A percentile compares a stretch with the other conserved stretches of the same genome.
Evolutionary conservation across 2,888 invertebrate species (phyloP).

Genomic region (Eupeodes luniger): DNA sequence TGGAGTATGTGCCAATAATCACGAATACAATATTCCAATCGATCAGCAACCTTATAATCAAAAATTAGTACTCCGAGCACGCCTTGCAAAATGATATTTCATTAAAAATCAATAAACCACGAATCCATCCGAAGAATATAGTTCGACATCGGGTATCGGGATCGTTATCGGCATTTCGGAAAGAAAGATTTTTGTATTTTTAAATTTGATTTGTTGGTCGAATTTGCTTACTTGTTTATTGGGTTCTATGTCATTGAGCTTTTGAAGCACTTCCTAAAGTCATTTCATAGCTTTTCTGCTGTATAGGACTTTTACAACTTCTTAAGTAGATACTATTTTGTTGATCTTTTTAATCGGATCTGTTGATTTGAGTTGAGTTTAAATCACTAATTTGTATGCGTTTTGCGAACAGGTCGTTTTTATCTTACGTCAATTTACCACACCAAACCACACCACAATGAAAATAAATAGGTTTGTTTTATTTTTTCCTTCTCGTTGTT

Average conservation of each 20-base stretch:
- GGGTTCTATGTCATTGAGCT: constrained; percentile 50
- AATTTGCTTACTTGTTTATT: constrained; percentile 6
- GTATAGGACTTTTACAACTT: background rate
- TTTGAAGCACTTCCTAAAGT: constrained; percentile 52
- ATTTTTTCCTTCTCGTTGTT: constrained; percentile 29
- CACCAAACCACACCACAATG: constrained; percentile 55
- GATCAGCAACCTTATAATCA: constrained; percentile 38
- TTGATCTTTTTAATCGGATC: constrained; percentile 49
- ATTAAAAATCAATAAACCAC: constrained; percentile 20
- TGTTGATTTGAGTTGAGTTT: constrained; percentile 30
- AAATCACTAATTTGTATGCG: constrained; percentile 58
- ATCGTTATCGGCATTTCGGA: constrained; percentile 14
- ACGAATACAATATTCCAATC: constrained; percentile 52
- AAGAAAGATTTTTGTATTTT: background rate
- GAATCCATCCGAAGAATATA: constrained; percentile 32
- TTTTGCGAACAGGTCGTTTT: constrained; percentile 31
- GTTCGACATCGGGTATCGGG: background rate
- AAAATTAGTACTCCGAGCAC: constrained; percentile 52
- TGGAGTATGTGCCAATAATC: constrained; percentile 64
- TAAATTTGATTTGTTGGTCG: constrained; percentile 33
- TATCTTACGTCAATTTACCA: constrained; percentile 64
- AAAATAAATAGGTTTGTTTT: constrained; percentile 16
- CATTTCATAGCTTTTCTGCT: background rate
- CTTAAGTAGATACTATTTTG: background rate
- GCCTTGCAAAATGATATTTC: constrained; percentile 45